phyloP scores from a whole-genome alignment of 37 sponge, comb jelly and placozoan species.

The Halichondria panicea region DNA sequence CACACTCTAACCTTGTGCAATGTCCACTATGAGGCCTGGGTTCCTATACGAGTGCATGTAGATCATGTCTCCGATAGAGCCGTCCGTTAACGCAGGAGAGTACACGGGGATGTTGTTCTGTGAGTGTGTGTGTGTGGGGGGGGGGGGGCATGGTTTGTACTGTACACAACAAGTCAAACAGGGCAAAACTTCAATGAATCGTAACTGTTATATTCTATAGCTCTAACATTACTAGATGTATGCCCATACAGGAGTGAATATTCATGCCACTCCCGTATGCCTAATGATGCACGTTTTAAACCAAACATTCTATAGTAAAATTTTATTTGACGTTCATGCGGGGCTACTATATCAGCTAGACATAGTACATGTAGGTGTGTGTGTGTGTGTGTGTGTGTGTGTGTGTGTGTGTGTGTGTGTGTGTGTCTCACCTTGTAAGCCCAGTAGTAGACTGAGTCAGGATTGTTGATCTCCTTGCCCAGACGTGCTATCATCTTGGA shows the following conservation, averaged over 20 bases:
- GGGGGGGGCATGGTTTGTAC: neutral
- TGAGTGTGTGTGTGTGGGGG: neutral
- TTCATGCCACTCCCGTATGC: too few species aligned
- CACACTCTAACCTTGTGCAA: constrained; percentile 87
- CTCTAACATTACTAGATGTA: too few species aligned
- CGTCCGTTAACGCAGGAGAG: constrained; percentile 98
- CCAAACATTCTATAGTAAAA: too few species aligned
- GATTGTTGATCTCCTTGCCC: constrained; percentile 89
- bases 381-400: neutral
- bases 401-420: neutral
- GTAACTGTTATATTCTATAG: too few species aligned
- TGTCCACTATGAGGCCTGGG: constrained; percentile 91
- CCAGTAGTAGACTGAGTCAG: constrained; percentile 97
- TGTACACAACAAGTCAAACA: too few species aligned
- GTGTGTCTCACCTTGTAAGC: constrained; percentile 85
- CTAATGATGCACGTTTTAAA: too few species aligned
- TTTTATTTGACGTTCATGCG: too few species aligned
- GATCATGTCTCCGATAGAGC: constrained; percentile 94
- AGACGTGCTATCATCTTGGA: constrained; percentile 88
- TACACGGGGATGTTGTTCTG: constrained; percentile 98
- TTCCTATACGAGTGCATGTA: constrained; percentile 93
- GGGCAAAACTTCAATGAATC: too few species aligned
- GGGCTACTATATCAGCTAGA: too few species aligned
- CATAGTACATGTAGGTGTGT: neutral
- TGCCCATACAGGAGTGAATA: too few species aligned